phyloP scores from a whole-genome alignment of 2,888 invertebrate genomes.

The Drosophila paracracens region DNA sequence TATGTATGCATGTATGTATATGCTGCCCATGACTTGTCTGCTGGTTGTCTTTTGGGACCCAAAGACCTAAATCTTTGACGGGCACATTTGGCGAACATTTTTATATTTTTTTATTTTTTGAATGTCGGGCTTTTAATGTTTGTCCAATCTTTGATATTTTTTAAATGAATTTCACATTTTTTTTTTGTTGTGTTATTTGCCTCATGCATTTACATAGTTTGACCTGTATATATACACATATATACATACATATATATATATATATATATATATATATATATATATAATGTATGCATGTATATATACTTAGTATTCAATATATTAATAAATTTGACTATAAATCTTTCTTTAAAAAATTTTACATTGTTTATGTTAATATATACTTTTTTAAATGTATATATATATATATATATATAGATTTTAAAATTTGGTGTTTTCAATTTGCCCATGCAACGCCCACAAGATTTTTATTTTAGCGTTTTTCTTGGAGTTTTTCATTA shows the following conservation, averaged over 20 bases:
- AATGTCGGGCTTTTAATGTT: constrained; percentile 10
- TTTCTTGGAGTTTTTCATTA: constrained; percentile 30
- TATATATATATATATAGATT: constrained; percentile 48
- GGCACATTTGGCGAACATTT: constrained; percentile 50
- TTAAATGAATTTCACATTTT: constrained; percentile 77
- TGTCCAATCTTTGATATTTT: constrained; percentile 59
- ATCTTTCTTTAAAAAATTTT: constrained; percentile 72
- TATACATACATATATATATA: constrained; percentile 23
- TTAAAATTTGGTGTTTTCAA: constrained; percentile 76
- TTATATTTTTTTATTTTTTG: constrained; percentile 5
- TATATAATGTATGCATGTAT: constrained; percentile 19
- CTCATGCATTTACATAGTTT: constrained; percentile 37
- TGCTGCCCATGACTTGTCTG: constrained; percentile 24
- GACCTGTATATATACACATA: constrained; percentile 36
- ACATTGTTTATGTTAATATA: constrained; percentile 47
- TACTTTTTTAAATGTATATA: constrained; percentile 36
- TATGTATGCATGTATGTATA: constrained; percentile 2
- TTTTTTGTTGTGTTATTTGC: constrained; percentile 27
- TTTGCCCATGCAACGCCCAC: constrained; percentile 58
- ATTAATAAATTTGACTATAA: constrained; percentile 77
- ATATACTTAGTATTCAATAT: constrained; percentile 53
- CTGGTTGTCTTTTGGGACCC: constrained; percentile 11
- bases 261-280: constrained; percentile 13
- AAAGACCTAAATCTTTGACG: constrained; percentile 20
- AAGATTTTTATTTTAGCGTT: constrained; percentile 26